These are phyloP conservation scores for Galerucella nymphaeae DNA, from an alignment of 2,888 invertebrate genomes.

Conservation along the genomic window DNA sequence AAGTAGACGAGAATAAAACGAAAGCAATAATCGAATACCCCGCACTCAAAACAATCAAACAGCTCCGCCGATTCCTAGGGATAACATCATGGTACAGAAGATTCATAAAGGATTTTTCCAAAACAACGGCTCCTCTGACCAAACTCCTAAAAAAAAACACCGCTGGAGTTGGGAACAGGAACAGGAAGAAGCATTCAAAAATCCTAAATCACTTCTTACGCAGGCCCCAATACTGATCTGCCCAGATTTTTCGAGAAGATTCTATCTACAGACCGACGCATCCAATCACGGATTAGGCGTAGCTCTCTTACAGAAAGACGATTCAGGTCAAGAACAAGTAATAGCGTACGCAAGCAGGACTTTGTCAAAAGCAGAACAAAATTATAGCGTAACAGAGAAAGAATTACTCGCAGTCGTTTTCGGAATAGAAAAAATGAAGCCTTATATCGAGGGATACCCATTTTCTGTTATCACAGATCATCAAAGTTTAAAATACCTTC, in stretches of 20 bases:
- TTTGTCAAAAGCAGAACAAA: conserved; percentile 35
- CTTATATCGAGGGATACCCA: conserved; percentile 33
- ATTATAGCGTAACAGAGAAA: conserved; percentile 49
- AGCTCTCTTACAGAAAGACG: conserved; percentile 42
- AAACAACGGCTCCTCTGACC: conserved; percentile 7
- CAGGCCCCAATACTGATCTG: conserved; percentile 36
- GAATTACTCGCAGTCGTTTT: conserved; percentile 51
- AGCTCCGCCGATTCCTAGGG: conserved; percentile 19
- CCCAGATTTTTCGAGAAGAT: conserved; percentile 42
- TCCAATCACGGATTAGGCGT: conserved; percentile 46
- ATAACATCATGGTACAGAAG: conserved; percentile 28
- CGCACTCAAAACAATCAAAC: not conserved
- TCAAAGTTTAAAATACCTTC: conserved; percentile 46
- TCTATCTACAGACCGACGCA: conserved; percentile 46
- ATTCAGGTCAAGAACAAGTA: conserved; percentile 36
- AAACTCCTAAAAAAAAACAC: conserved; percentile 6
- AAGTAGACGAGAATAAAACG: not conserved
- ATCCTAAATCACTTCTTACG: not conserved
- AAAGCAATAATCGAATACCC: not conserved
- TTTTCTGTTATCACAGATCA: conserved; percentile 51
- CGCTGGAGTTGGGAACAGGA: conserved; percentile 14
- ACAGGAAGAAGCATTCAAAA: conserved; percentile 18
- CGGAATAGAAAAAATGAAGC: conserved; percentile 47
- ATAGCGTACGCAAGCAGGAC: conserved; percentile 44
- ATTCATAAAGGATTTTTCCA: conserved; percentile 27